Base-by-base conservation (phyloP, 2,797 vertebrate species). In the Siniperca undulata region DNA sequence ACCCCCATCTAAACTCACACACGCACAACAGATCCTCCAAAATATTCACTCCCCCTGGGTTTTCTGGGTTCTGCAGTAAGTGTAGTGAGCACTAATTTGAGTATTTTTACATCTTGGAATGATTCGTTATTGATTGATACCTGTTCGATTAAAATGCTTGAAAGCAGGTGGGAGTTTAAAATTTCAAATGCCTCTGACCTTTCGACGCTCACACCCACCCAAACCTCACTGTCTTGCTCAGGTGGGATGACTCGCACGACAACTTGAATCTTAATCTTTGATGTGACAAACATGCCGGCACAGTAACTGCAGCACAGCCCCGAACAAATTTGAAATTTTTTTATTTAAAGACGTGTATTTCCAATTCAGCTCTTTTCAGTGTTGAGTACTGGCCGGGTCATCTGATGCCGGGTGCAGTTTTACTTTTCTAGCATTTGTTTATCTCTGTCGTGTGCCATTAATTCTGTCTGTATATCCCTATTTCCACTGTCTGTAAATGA, bases 401-500 rank as follows among this genome's bases (percentile, higher is more conserved):
- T 65, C 66, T 68, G 88, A 82, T 64, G 81, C 77, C 46, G 48
- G 74, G 75, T 86, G 88, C 90, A 90, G 92, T 87, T 86, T 46
- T 65, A 80, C 88, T 88, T 89, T 88, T 75, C 86, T 82, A 86
- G 86, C 87, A 83, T 89, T 66, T 17, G 81, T 91, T 89, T 91
- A 88, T 92, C 90, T 90, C 88, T 70, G 89, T 92, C 85, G 78
- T 83, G 86, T 92, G 90, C 90, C 93, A 93, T 90, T 74, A 78
- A 82, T 69, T 81, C 86, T 83, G 85, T 91, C 90, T 85, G 89
- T 89, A 81, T 85, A 87, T 87, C 81, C 82, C 75, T 70, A 61
- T 89, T 90, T 88, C 86, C 88, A 89, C 91, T 85, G 87, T 91
- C 89, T 89, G 88, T 94, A 90, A 93, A 90, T 88, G 86, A 94